These are phyloP conservation scores for Calidris pygmaea DNA, from an alignment of 2,113 vertebrate species.

Conservation along the genomic window DNA sequence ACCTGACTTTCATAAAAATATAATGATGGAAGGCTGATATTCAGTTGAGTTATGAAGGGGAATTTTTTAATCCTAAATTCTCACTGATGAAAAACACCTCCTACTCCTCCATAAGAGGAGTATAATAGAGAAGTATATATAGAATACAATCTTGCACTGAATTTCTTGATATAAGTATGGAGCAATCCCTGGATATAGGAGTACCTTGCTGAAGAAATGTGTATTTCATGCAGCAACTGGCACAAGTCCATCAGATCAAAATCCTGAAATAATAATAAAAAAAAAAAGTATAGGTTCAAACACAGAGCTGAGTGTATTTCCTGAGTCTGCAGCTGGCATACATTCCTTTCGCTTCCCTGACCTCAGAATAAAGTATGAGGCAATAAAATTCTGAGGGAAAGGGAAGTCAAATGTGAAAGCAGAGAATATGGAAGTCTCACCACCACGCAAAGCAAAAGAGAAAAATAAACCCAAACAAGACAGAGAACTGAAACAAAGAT, in stretches of 20 bases:
- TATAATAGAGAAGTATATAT: not conserved
- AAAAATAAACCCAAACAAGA: not conserved
- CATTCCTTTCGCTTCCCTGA: not conserved
- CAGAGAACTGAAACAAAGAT: not conserved
- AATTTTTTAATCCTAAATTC: not conserved
- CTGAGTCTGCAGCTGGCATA: not conserved
- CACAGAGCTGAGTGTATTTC: not conserved
- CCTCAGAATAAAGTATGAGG: not conserved
- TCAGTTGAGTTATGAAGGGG: not conserved
- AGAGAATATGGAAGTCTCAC: not conserved
- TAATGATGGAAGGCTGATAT: not conserved
- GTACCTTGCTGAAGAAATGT: conserved; percentile 50
- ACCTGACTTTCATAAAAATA: not conserved
- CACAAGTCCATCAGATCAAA: conserved; percentile 70
- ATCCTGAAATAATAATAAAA: conserved; percentile 9
- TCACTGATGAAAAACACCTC: not conserved
- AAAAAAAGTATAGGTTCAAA: not conserved
- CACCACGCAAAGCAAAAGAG: not conserved
- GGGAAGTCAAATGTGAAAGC: not conserved
- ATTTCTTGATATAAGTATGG: conserved; percentile 63
- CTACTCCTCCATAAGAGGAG: conserved; percentile 55
- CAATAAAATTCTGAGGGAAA: not conserved
- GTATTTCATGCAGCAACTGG: conserved; percentile 59
- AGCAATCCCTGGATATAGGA: conserved; percentile 59
- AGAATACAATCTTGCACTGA: conserved; percentile 67